phyloP scores from a whole-genome alignment of 2,113 vertebrate genomes.

The pig (Sus scrofa) region T2T-Sscrofa CM000812.6:285354001-285354500 shows the following conservation, averaged over 20 bases:
- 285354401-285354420: background rate
- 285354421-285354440: background rate
- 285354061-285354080: no score
- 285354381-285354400: rapidly evolving
- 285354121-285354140: no score
- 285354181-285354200: no score
- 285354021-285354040: no score
- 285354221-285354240: no score
- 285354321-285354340: background rate
- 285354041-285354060: no score
- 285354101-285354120: background rate
- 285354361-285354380: background rate
- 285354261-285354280: no score
- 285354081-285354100: background rate
- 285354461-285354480: background rate
- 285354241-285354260: background rate
- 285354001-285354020: no score
- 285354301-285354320: background rate
- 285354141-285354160: no score
- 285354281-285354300: background rate
- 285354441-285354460: background rate
- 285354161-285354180: no score
- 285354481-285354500: background rate
- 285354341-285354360: background rate
- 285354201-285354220: no score